Evolutionary conservation across 2,797 vertebrate species (phyloP).

Genomic region (Danio aesculapii): DNA sequence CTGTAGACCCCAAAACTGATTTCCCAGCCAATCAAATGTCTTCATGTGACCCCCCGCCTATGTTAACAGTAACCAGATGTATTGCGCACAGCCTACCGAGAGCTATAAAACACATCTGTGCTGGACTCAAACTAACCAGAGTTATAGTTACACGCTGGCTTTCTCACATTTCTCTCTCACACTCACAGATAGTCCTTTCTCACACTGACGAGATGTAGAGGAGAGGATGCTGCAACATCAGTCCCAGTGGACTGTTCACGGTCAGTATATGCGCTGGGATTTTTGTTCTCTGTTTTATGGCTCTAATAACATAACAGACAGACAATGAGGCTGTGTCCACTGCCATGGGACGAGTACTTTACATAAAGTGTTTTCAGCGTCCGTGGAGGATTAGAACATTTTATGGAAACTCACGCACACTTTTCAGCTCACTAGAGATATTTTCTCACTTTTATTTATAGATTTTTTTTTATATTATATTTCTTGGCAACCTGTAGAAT

Average conservation of each 20-base stretch:
- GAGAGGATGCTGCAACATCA: slow-evolving; percentile 24
- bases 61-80: slow-evolving; percentile 48
- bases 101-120: slow-evolving; percentile 49
- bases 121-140: slow-evolving; percentile 22
- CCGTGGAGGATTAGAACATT: slow-evolving; percentile 33
- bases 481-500: slow-evolving; percentile 29
- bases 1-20: not conserved
- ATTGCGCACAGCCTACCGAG: slow-evolving; percentile 21
- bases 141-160: not conserved
- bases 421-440: slow-evolving; percentile 28
- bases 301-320: not conserved
- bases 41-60: slow-evolving; percentile 7
- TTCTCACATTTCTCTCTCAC: slow-evolving; percentile 34
- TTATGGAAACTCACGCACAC: slow-evolving; percentile 2
- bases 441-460: not conserved
- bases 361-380: slow-evolving; percentile 29
- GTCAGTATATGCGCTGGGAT: slow-evolving; percentile 13
- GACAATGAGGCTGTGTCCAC: not conserved
- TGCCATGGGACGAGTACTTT: slow-evolving; percentile 3
- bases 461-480: not conserved
- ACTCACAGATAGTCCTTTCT: slow-evolving; percentile 26
- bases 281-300: not conserved
- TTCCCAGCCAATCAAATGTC: slow-evolving; percentile 29
- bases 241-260: slow-evolving; percentile 26
- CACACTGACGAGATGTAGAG: slow-evolving; percentile 35